A percentile compares a stretch with the other conserved stretches of the same genome.
These are phyloP conservation scores for Piprites chloris DNA, from an alignment of 2,113 vertebrate genomes.

Conservation along the genomic window DNA sequence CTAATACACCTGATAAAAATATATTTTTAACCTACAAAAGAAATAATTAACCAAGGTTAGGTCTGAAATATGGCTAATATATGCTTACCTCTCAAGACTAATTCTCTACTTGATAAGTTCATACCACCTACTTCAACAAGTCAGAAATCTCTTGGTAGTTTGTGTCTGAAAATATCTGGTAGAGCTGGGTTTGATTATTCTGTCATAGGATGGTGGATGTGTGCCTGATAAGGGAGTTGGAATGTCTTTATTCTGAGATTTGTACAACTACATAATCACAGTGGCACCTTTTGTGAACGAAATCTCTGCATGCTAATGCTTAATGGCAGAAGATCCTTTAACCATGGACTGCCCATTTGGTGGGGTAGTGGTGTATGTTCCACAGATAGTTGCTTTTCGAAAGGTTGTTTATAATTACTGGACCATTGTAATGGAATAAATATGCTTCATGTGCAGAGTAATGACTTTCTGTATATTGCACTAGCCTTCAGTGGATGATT, in stretches of 20 bases:
- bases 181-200: background rate
- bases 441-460: background rate
- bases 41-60: background rate
- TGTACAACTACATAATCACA: background rate
- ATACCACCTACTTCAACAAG: background rate
- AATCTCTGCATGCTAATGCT: background rate
- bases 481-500: background rate
- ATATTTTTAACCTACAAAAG: background rate
- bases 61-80: background rate
- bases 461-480: background rate
- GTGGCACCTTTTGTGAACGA: background rate
- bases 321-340: background rate
- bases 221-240: background rate
- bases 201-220: fast-evolving
- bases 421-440: background rate
- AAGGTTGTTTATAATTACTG: background rate
- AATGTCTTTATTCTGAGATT: background rate
- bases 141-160: background rate
- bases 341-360: background rate
- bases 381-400: background rate
- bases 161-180: background rate
- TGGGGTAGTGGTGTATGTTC: background rate
- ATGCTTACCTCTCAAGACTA: background rate
- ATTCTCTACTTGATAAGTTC: background rate
- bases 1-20: background rate